Evolutionary conservation across 2,888 invertebrate species (phyloP), one percentile per base, ranked within the genome.

Genomic region (Pandemis corylana): DNA sequence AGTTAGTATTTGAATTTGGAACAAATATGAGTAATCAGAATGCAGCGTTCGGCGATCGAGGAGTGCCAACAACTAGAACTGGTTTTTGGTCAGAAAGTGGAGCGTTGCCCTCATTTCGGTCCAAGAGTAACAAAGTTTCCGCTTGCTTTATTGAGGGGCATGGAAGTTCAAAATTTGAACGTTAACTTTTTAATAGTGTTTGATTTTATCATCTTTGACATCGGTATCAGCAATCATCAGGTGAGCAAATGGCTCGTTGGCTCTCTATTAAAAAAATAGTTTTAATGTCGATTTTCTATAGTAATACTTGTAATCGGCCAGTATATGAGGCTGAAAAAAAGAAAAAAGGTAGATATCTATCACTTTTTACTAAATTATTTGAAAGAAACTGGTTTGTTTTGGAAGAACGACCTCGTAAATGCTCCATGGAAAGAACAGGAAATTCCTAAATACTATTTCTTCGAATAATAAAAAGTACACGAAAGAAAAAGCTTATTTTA

Each of bases 101-200:
- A 90, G 85, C 92, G 84, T 85, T 90, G 93, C 87, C 90, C 93
- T 83, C 92, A 89, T 91, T 89, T 88, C 85, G 85, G 85, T 78
- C 83, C 78, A 84, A 86, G 84, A 78, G 77, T 78, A 76, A 75
- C 72, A 49, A 72, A 82, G 84, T 84, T 85, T 84, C 83, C 82
- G 82, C 83, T 85, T 89, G 88, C 89, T 89, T 89, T 89, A 90
- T 90, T 89, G 87, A 83, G 82, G 81, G 82, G 79, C 83, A 80
- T 76, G 78, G 80, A 79, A 53, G 44, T 74, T 75, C 71, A 66
- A 71, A 67, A 62, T 74, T 75, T 62, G 44, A 75, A 71, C 53
- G 51, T 62, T 63, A 66, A 53, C 53, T 70, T 61, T 62, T 36
- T 41, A 62, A 61, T 61, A 13, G 41, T 41, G 56, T 68, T 73